These are phyloP conservation scores for Nymphalis urticae DNA, from an alignment of 2,888 invertebrate genomes.

Conservation along the genomic window DNA sequence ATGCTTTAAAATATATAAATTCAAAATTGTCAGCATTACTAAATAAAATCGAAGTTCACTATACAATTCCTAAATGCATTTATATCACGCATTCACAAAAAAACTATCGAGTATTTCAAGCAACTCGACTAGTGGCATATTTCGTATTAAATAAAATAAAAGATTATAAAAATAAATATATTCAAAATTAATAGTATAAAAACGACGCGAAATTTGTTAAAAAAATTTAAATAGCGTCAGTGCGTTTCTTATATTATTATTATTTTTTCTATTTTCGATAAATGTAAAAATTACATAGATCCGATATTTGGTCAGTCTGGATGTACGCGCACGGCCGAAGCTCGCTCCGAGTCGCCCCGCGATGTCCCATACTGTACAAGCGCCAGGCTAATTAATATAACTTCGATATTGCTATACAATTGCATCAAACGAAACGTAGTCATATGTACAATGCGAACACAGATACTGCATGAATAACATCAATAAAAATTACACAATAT, in stretches of 20 bases:
- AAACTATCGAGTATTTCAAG: constrained; percentile 20
- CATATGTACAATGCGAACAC: constrained; percentile 73
- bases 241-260: neutral
- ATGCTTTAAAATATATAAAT: constrained; percentile 21
- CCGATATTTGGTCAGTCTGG: constrained; percentile 23
- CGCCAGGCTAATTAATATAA: constrained; percentile 25
- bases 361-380: constrained; percentile 27
- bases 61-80: constrained; percentile 27
- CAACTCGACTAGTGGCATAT: neutral
- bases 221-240: neutral
- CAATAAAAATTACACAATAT: constrained; percentile 59
- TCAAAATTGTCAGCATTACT: constrained; percentile 14
- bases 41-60: constrained; percentile 17
- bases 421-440: constrained; percentile 63
- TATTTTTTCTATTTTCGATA: constrained; percentile 7
- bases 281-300: constrained; percentile 2
- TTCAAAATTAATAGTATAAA: constrained; percentile 8
- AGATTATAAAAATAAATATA: constrained; percentile 10
- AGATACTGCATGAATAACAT: constrained; percentile 76
- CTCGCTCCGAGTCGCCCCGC: constrained; percentile 18
- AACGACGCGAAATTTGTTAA: neutral
- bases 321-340: constrained; percentile 25
- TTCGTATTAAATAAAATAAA: constrained; percentile 5
- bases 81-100: constrained; percentile 24
- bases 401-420: constrained; percentile 64